Percentiles rank a stretch among this genome's conserved stretches.
phyloP scores from a whole-genome alignment of 2,888 invertebrate genomes.

The Drosophila robusta region DNA sequence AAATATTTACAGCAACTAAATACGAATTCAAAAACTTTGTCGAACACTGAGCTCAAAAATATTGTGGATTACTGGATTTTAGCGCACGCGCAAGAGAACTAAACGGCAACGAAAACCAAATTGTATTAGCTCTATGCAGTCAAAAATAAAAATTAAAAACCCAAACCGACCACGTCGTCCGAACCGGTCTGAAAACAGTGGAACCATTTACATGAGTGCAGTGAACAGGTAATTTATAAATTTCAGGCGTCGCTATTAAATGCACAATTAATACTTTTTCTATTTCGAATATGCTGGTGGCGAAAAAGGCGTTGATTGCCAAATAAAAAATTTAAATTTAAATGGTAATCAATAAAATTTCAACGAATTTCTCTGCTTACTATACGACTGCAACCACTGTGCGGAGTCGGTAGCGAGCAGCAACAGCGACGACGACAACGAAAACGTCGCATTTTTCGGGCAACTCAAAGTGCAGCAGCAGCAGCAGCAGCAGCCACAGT shows the following conservation, averaged over 20 bases:
- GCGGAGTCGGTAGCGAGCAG: constrained; percentile 25
- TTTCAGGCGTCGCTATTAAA: too few relatives aligned
- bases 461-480: too few relatives aligned
- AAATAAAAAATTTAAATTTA: background rate
- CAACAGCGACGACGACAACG: constrained; percentile 3
- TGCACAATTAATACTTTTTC: too few relatives aligned
- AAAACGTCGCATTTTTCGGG: background rate
- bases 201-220: background rate
- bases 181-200: constrained; percentile 40
- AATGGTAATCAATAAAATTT: too few relatives aligned
- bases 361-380: too few relatives aligned
- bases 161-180: constrained; percentile 29
- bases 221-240: too few relatives aligned
- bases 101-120: constrained; percentile 54
- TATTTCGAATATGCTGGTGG: too few relatives aligned
- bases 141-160: constrained; percentile 26
- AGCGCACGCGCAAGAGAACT: constrained; percentile 71
- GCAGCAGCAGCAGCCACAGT: constrained; percentile 3
- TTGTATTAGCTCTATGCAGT: constrained; percentile 62
- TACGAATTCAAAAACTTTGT: constrained; percentile 17
- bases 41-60: constrained; percentile 17
- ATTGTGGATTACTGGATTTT: constrained; percentile 63
- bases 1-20: constrained; percentile 11
- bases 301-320: too few relatives aligned
- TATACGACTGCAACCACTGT: constrained; percentile 40